Conservation (phyloP, 1,140 invertebrate species). For the Caenorhabditis tropicalis region DNA sequence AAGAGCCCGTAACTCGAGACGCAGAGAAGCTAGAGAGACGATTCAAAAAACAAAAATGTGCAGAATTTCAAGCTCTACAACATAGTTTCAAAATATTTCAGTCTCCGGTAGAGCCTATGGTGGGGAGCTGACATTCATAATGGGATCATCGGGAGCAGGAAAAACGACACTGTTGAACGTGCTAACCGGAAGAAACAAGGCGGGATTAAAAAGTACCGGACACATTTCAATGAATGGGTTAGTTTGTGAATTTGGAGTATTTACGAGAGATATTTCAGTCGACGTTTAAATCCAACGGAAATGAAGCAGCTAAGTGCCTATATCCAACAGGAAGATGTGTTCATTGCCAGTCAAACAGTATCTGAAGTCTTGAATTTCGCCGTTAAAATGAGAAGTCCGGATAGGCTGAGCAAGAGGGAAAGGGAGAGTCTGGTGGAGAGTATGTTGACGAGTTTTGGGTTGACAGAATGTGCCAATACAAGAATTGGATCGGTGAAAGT, state of each 20-base stretch:
- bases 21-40: too few relatives aligned
- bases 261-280: too few relatives aligned
- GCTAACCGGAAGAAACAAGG: conserved; percentile 81
- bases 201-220: conserved; percentile 79
- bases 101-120: conserved; percentile 85
- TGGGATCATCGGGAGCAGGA: conserved; percentile 88
- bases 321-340: conserved; percentile 76
- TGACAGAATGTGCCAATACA: conserved; percentile 77
- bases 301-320: conserved; percentile 72
- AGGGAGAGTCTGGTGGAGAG: conserved; percentile 27
- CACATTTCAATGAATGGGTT: conserved; percentile 74
- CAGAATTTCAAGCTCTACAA: too few relatives aligned
- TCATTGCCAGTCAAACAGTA: conserved; percentile 75
- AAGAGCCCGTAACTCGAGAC: too few relatives aligned
- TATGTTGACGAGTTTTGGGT: conserved; percentile 73
- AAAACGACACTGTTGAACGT: conserved; percentile 92
- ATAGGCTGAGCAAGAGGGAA: not conserved
- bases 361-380: conserved; percentile 73
- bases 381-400: conserved; percentile 31
- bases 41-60: too few relatives aligned
- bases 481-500: conserved; percentile 82
- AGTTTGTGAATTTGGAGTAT: not conserved
- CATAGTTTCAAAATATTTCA: conserved; percentile 71
- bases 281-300: conserved; percentile 12
- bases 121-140: conserved; percentile 86